Evolutionary conservation across 2,797 vertebrate species (phyloP).

Genomic region (Cercopithecus mitis): DNA sequence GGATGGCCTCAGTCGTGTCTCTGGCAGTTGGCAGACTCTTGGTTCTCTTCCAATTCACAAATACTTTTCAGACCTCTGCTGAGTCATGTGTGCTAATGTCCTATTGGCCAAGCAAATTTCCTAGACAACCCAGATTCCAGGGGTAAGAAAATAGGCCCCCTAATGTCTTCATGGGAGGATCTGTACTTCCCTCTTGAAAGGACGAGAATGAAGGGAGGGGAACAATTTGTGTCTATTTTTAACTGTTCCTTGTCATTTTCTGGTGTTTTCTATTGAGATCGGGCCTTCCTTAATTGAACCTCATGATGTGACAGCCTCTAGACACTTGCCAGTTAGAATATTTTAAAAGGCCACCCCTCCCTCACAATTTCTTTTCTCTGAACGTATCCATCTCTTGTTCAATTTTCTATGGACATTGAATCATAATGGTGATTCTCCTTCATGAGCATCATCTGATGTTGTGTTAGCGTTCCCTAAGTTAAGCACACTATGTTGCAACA

Average conservation of each 20-base stretch:
- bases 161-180: background rate
- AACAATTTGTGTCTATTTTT: background rate
- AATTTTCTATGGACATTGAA: background rate
- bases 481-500: background rate
- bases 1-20: background rate
- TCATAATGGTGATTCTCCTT: background rate
- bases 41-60: background rate
- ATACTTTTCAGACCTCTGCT: background rate
- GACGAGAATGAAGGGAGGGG: background rate
- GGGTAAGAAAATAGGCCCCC: background rate
- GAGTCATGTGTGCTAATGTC: background rate
- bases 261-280: background rate
- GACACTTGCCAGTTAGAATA: background rate
- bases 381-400: background rate
- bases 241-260: background rate
- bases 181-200: background rate
- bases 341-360: background rate
- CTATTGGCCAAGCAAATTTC: background rate
- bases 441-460: background rate
- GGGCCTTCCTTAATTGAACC: background rate
- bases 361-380: background rate
- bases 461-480: background rate
- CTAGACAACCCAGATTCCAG: background rate
- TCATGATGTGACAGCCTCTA: background rate
- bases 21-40: background rate